Evolutionary conservation across 2,888 invertebrate genomes (phyloP).

Genomic region (Pteria penguin): DNA sequence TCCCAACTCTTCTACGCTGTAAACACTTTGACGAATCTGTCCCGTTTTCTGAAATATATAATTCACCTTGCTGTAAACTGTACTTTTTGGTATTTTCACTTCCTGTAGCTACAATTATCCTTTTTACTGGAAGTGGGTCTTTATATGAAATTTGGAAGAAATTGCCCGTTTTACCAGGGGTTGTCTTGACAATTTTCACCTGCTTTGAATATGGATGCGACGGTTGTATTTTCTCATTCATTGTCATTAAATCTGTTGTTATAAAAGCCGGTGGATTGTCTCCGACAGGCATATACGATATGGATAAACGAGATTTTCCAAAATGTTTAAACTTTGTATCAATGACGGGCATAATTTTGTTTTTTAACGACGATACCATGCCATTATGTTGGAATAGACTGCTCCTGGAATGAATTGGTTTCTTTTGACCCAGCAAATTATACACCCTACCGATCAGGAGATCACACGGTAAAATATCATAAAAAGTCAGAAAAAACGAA

Average conservation of each 20-base stretch:
- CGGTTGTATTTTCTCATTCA: slow-evolving; percentile 69
- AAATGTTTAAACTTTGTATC: slow-evolving; percentile 47
- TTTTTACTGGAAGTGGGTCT: slow-evolving; percentile 42
- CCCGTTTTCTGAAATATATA: not conserved
- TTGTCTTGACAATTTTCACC: slow-evolving; percentile 49
- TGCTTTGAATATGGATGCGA: slow-evolving; percentile 70
- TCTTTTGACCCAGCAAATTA: slow-evolving; percentile 43
- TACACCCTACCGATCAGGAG: slow-evolving; percentile 50
- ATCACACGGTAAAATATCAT: slow-evolving; percentile 57
- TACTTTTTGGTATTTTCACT: slow-evolving; percentile 31
- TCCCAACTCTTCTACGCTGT: not conserved
- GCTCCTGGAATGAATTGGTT: slow-evolving; percentile 43
- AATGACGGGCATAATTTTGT: slow-evolving; percentile 61
- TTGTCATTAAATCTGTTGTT: slow-evolving; percentile 73
- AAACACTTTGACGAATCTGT: not conserved
- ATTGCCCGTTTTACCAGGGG: slow-evolving; percentile 27
- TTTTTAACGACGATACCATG: slow-evolving; percentile 53
- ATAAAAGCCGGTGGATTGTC: slow-evolving; percentile 75
- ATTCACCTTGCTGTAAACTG: slow-evolving; percentile 4
- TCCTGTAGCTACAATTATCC: slow-evolving; percentile 56
- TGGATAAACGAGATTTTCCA: slow-evolving; percentile 14
- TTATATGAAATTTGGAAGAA: slow-evolving; percentile 48
- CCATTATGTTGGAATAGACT: slow-evolving; percentile 62
- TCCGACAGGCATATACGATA: not conserved
- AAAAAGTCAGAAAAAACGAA: slow-evolving; percentile 71